phyloP scores from a whole-genome alignment of 2,797 vertebrate genomes.

The Odontamblyopus rebecca region DNA sequence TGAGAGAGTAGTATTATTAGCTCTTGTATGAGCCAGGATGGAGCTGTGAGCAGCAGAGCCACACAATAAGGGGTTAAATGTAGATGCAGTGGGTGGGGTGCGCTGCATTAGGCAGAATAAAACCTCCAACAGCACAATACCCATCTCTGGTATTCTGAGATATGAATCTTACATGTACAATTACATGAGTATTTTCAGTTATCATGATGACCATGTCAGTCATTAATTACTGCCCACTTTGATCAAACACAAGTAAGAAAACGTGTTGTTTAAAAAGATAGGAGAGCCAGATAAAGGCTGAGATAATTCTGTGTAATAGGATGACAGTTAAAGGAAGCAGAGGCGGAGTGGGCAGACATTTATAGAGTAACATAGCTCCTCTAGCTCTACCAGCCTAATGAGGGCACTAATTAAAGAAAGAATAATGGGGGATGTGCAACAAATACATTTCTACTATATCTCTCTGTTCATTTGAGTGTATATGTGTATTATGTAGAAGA shows the following conservation, averaged over 20 bases:
- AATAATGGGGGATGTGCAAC: slow-evolving; percentile 60
- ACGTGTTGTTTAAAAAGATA: slow-evolving; percentile 14
- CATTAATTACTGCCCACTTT: slow-evolving; percentile 26
- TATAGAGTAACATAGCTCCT: slow-evolving; percentile 58
- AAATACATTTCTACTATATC: slow-evolving; percentile 52
- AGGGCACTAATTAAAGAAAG: slow-evolving; percentile 69
- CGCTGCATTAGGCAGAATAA: slow-evolving; percentile 40
- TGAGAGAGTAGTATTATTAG: too few relatives aligned
- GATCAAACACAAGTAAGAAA: background rate
- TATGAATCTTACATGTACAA: slow-evolving; percentile 26
- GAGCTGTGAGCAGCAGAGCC: slow-evolving; percentile 20
- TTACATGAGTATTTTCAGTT: slow-evolving; percentile 29
- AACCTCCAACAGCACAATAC: slow-evolving; percentile 37
- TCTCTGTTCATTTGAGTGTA: slow-evolving; percentile 13
- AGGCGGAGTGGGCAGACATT: slow-evolving; percentile 54
- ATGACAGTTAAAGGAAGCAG: slow-evolving; percentile 33
- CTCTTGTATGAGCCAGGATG: background rate
- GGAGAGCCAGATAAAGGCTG: slow-evolving; percentile 19
- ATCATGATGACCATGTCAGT: slow-evolving; percentile 24
- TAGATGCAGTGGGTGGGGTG: slow-evolving; percentile 48
- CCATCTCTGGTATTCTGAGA: slow-evolving; percentile 35
- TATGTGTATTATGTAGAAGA: background rate
- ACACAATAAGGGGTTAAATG: slow-evolving; percentile 52
- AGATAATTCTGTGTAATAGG: slow-evolving; percentile 23
- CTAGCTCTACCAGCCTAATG: slow-evolving; percentile 63